A percentile compares a stretch with the other conserved stretches of the same genome.
phyloP scores from a whole-genome alignment of 2,888 invertebrate species.

The Lypha dubia region DNA sequence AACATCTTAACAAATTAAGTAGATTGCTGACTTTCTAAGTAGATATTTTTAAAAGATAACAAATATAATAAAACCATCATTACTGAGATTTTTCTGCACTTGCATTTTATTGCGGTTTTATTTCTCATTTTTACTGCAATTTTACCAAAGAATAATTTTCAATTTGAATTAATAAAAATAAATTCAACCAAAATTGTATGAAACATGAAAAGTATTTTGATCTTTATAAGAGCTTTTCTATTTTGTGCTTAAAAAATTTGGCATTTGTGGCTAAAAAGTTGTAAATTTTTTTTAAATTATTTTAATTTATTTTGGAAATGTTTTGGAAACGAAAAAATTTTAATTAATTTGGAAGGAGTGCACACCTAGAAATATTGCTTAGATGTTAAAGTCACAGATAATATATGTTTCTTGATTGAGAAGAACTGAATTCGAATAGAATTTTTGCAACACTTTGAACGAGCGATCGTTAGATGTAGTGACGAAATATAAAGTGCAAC shows the following conservation, averaged over 20 bases:
- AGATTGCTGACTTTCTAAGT: background rate
- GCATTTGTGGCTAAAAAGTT: slow-evolving; percentile 24
- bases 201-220: background rate
- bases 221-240: background rate
- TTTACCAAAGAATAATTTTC: slow-evolving; percentile 11
- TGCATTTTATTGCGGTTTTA: slow-evolving; percentile 11
- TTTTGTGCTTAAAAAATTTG: background rate
- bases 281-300: background rate
- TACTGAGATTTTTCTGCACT: slow-evolving; percentile 22
- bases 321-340: background rate
- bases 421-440: too few species aligned
- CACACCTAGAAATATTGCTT: too few species aligned
- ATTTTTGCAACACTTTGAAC: too few species aligned
- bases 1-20: background rate
- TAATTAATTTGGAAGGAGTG: background rate
- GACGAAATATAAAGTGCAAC: too few species aligned
- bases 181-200: background rate
- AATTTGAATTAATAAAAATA: slow-evolving; percentile 31
- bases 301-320: background rate
- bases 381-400: too few species aligned
- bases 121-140: background rate
- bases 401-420: too few species aligned
- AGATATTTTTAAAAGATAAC: background rate
- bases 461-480: too few species aligned
- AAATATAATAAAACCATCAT: slow-evolving; percentile 32